Conservation (phyloP, 2,113 vertebrate species). For the Fregetta grallaria region DNA sequence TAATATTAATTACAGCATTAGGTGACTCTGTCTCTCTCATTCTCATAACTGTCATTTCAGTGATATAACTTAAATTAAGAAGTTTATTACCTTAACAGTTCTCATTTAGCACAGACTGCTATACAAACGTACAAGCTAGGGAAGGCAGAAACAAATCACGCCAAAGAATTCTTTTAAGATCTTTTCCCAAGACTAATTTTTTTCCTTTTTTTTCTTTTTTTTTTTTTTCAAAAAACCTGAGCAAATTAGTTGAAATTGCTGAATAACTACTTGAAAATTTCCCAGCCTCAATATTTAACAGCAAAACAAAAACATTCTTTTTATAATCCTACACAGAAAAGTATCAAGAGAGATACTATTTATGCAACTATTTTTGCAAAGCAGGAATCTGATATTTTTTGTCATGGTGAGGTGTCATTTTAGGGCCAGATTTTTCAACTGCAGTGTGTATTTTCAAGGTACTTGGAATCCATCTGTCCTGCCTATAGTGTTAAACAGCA, state of each 20-base stretch:
- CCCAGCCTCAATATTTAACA: not conserved
- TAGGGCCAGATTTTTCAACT: not conserved
- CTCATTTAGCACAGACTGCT: not conserved
- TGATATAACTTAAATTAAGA: not conserved
- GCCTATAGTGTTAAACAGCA: not conserved
- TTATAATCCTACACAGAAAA: not conserved
- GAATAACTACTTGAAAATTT: not conserved
- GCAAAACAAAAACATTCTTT: not conserved
- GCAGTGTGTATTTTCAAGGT: not conserved
- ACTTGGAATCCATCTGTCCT: not conserved
- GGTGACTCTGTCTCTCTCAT: not conserved
- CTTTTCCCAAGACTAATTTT: not conserved
- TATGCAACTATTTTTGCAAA: not conserved
- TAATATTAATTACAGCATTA: not conserved
- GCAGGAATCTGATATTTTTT: not conserved
- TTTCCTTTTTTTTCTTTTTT: not conserved
- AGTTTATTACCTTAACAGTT: conserved; percentile 20
- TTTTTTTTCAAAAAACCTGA: not conserved
- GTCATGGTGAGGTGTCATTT: not conserved
- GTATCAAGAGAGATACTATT: not conserved
- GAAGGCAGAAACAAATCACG: not conserved
- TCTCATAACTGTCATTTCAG: not conserved
- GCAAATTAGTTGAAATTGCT: not conserved
- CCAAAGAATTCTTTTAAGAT: not conserved
- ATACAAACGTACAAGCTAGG: not conserved